phyloP scores from a whole-genome alignment of 2,888 invertebrate species.

The Hymenopus coronatus region DNA sequence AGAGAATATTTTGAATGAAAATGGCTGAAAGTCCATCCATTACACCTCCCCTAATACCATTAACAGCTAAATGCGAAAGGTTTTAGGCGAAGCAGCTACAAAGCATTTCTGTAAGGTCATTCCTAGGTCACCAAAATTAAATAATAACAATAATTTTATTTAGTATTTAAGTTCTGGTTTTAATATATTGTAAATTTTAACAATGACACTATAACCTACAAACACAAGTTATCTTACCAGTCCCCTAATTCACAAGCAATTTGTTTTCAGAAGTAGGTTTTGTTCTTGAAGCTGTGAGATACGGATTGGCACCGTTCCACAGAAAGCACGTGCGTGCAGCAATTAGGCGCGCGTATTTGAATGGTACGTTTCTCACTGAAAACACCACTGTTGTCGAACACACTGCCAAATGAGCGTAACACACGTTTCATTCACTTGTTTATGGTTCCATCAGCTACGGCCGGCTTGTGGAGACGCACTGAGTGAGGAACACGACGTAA shows the following conservation, averaged over 20 bases:
- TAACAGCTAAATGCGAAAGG: too few relatives aligned
- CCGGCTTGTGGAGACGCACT: neutral
- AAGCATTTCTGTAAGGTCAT: too few relatives aligned
- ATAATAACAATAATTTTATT: too few relatives aligned
- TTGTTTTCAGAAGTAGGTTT: too few relatives aligned
- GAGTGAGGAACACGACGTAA: neutral
- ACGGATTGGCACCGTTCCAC: neutral
- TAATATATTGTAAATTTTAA: neutral
- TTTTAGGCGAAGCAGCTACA: too few relatives aligned
- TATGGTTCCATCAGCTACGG: neutral
- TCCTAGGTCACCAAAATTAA: too few relatives aligned
- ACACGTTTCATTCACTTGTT: neutral
- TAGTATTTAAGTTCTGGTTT: too few relatives aligned
- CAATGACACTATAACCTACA: too few relatives aligned
- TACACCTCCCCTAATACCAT: too few relatives aligned
- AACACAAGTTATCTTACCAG: neutral
- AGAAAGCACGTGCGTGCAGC: neutral
- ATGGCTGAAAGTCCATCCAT: too few relatives aligned
- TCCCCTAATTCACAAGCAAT: neutral
- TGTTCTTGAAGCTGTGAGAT: neutral
- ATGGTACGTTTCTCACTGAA: neutral
- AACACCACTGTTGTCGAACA: neutral
- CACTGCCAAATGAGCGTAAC: neutral
- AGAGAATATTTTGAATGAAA: too few relatives aligned
- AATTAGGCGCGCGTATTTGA: neutral